A percentile compares a stretch with the other conserved stretches of the same genome.
phyloP scores from a whole-genome alignment of 2,113 vertebrate species.

The Sinosuthora webbiana region DNA sequence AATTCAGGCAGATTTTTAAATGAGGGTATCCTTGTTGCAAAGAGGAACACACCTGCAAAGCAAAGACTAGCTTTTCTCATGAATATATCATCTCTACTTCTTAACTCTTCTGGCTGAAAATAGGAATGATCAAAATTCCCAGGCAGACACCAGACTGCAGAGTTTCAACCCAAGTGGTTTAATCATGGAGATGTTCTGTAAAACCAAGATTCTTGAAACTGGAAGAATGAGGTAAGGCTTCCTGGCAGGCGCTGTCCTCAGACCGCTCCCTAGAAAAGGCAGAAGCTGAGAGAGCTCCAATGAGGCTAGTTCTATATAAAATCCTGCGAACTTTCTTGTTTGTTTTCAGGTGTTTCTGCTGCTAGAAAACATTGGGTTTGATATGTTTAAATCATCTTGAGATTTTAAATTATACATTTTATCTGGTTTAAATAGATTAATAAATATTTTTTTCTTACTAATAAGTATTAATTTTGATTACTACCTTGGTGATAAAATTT shows the following conservation, averaged over 20 bases:
- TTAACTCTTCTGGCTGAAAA: not conserved
- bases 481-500: conserved; percentile 11
- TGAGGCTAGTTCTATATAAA: not conserved
- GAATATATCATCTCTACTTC: not conserved
- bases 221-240: not conserved
- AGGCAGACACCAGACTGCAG: not conserved
- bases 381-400: not conserved
- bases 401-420: not conserved
- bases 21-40: not conserved
- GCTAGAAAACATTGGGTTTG: not conserved
- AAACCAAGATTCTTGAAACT: not conserved
- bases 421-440: not conserved
- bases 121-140: not conserved
- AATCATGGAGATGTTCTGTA: not conserved
- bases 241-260: not conserved
- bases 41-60: not conserved
- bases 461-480: conserved; percentile 26
- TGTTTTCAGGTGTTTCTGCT: not conserved
- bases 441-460: conserved; percentile 19
- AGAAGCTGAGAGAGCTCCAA: not conserved
- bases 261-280: not conserved
- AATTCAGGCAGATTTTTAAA: not conserved
- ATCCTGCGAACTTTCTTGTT: not conserved
- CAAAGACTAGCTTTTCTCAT: not conserved
- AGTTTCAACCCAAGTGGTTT: not conserved